These are phyloP conservation scores for Thymelicus acteon DNA, from an alignment of 2,888 invertebrate species.

Conservation along the genomic window DNA sequence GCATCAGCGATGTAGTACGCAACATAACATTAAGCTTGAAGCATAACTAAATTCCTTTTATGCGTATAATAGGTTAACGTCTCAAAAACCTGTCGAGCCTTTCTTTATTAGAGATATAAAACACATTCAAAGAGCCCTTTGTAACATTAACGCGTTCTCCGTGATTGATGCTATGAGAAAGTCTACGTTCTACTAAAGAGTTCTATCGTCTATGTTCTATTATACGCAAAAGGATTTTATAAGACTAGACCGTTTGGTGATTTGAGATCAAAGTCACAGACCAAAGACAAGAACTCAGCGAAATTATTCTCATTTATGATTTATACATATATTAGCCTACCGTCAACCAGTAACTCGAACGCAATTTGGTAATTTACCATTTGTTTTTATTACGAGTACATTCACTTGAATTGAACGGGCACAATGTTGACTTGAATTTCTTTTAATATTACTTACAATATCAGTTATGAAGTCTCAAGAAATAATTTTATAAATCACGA, in stretches of 20 bases:
- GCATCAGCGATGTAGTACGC: conserved; percentile 20
- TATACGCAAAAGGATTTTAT: conserved; percentile 19
- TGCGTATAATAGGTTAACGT: conserved; percentile 46
- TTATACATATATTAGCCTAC: too few relatives aligned
- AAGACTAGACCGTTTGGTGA: neutral
- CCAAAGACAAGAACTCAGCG: neutral
- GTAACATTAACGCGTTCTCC: conserved; percentile 37
- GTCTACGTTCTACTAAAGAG: neutral
- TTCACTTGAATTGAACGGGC: too few relatives aligned
- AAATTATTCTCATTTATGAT: neutral
- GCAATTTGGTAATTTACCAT: too few relatives aligned
- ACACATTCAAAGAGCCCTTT: conserved; percentile 40
- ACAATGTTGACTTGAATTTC: too few relatives aligned
- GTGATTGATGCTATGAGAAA: conserved; percentile 42
- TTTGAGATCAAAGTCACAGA: neutral
- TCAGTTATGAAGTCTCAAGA: too few relatives aligned
- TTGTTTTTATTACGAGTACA: too few relatives aligned
- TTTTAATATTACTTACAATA: too few relatives aligned
- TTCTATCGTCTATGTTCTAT: neutral
- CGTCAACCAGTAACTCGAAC: too few relatives aligned
- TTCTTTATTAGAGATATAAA: conserved; percentile 41
- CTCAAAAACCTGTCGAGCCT: conserved; percentile 41
- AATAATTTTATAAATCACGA: too few relatives aligned
- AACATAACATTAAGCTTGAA: conserved; percentile 35
- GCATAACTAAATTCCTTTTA: conserved; percentile 49